phyloP scores from a whole-genome alignment of 2,797 vertebrate genomes.

The Thaleichthys pacificus region DNA sequence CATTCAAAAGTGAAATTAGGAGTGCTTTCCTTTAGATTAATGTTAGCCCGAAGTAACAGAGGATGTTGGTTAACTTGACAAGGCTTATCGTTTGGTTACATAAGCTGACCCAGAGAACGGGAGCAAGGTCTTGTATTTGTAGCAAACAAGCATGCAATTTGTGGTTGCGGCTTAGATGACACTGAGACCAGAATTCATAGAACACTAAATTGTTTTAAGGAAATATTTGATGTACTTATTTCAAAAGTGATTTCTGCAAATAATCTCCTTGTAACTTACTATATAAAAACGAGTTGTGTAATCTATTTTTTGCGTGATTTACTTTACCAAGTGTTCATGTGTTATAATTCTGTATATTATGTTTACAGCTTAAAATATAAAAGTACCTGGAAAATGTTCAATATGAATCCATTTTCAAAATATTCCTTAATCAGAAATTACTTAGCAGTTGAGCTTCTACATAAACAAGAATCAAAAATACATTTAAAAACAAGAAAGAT shows the following conservation, averaged over 20 bases:
- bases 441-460: slow-evolving; percentile 70
- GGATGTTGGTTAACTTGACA: neutral
- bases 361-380: slow-evolving; percentile 66
- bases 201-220: neutral
- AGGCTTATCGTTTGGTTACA: neutral
- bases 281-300: slow-evolving; percentile 20
- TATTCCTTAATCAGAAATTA: slow-evolving; percentile 66
- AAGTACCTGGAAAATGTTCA: slow-evolving; percentile 56
- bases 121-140: neutral
- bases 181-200: neutral
- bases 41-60: neutral
- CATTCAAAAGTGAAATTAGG: neutral
- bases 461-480: slow-evolving; percentile 35
- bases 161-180: neutral
- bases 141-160: slow-evolving; percentile 11
- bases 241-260: neutral
- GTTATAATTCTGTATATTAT: slow-evolving; percentile 52
- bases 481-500: slow-evolving; percentile 37
- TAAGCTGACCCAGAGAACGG: neutral
- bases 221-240: neutral
- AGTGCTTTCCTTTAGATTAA: neutral
- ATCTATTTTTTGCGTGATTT: slow-evolving; percentile 42
- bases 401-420: slow-evolving; percentile 72
- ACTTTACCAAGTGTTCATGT: slow-evolving; percentile 52
- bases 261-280: slow-evolving; percentile 36